phyloP scores from a whole-genome alignment of 1,140 invertebrate species.

The Trichoplusia ni region DNA sequence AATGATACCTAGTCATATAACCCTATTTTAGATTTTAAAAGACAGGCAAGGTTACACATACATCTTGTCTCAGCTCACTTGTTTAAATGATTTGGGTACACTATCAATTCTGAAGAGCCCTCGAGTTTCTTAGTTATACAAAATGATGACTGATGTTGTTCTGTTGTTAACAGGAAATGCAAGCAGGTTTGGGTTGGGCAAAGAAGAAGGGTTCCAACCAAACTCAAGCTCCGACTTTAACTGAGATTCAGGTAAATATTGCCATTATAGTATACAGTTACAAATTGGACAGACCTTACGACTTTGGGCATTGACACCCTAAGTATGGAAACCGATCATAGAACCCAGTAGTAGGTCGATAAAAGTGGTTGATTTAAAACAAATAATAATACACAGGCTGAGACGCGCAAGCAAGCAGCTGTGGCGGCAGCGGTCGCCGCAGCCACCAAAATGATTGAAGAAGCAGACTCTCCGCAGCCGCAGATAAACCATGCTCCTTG shows the following conservation, averaged over 20 bases:
- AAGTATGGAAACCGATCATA: no score
- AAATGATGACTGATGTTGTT: background rate
- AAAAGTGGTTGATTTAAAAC: no score
- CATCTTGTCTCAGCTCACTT: no score
- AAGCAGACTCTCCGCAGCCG: slow-evolving; percentile 35
- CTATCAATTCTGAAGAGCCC: no score
- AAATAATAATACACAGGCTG: slow-evolving; percentile 51
- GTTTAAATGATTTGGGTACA: no score
- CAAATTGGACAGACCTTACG: background rate
- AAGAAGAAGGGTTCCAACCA: slow-evolving; percentile 55
- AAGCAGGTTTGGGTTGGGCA: slow-evolving; percentile 65
- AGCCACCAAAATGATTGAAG: slow-evolving; percentile 53
- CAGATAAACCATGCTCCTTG: slow-evolving; percentile 48
- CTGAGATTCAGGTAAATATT: slow-evolving; percentile 66
- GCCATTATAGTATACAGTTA: background rate
- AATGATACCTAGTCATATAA: no score
- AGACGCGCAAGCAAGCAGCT: slow-evolving; percentile 54
- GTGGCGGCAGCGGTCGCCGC: slow-evolving; percentile 54
- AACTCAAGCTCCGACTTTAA: slow-evolving; percentile 53
- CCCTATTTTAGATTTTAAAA: no score
- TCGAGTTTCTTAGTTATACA: no score
- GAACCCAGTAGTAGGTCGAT: no score
- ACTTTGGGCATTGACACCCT: background rate
- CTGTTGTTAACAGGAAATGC: slow-evolving; percentile 57
- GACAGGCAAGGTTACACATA: no score